Evolutionary conservation across 2,797 vertebrate genomes (phyloP).

Genomic region (Tragopan temminckii): DNA sequence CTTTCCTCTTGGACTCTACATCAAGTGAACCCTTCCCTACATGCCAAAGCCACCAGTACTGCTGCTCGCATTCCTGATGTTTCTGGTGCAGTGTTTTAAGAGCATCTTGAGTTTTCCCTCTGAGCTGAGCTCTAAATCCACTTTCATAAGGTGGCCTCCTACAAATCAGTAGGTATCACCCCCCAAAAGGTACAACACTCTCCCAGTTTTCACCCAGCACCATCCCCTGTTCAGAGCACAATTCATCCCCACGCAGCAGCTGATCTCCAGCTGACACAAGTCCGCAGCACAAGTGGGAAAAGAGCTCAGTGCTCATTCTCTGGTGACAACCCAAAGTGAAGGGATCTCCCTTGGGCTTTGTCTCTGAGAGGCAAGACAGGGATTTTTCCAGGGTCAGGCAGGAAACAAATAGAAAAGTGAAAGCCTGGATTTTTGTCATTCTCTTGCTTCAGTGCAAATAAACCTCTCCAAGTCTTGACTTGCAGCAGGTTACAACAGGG

Average conservation of each 20-base stretch:
- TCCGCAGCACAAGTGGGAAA: slow-evolving; percentile 7
- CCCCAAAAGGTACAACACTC: neutral
- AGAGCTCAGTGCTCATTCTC: neutral
- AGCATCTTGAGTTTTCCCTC: neutral
- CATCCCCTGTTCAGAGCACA: accelerated
- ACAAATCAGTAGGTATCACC: neutral
- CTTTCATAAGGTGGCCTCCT: neutral
- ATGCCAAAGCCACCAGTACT: accelerated
- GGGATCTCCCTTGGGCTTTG: slow-evolving; percentile 20
- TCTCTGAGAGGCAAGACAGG: neutral
- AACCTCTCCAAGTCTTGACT: neutral
- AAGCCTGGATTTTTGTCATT: slow-evolving; percentile 52
- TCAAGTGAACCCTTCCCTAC: neutral
- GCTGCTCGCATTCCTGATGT: neutral
- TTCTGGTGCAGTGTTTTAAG: neutral
- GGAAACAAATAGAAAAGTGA: slow-evolving; percentile 28
- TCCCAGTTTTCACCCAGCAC: neutral
- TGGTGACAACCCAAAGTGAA: neutral
- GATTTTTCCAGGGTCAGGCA: slow-evolving; percentile 28
- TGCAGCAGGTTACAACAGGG: neutral
- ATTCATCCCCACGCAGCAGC: neutral
- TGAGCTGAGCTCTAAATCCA: neutral
- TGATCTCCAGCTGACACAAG: neutral
- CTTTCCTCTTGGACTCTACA: neutral
- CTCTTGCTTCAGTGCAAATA: neutral